A percentile compares a stretch with the other conserved stretches of the same genome.
These are phyloP conservation scores for Drosophila guanche DNA, from an alignment of 1,140 invertebrate genomes.

Conservation along the genomic window DNA sequence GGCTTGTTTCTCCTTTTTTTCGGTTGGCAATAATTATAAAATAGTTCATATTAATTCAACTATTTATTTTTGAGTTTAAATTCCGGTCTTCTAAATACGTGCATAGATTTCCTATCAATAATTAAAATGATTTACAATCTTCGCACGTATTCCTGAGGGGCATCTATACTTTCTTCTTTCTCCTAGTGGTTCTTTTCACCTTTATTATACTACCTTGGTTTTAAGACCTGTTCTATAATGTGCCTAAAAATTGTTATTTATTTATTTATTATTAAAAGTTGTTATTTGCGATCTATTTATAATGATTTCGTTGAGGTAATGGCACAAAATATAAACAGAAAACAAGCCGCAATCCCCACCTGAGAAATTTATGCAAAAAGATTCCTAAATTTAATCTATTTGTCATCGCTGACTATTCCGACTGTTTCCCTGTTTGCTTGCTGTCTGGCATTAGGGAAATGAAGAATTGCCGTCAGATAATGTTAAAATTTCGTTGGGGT, in stretches of 20 bases:
- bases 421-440: constrained; percentile 1
- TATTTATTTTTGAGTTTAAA: too few species aligned
- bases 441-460: constrained; percentile 4
- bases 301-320: constrained; percentile 16
- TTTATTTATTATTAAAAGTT: constrained; percentile 13
- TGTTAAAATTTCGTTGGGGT: not conserved
- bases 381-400: constrained; percentile 19
- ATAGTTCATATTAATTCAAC: constrained; percentile 49
- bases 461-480: constrained; percentile 18
- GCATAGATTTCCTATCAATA: not conserved
- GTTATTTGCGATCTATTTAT: constrained; percentile 23
- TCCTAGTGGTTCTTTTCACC: too few species aligned
- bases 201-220: too few species aligned
- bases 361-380: constrained; percentile 44
- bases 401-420: constrained; percentile 16
- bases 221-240: too few species aligned
- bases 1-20: constrained; percentile 24
- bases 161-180: too few species aligned
- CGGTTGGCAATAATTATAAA: constrained; percentile 51
- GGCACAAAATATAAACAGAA: constrained; percentile 28
- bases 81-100: not conserved
- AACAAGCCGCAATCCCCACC: constrained; percentile 31
- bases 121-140: not conserved
- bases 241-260: constrained; percentile 8
- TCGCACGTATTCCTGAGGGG: too few species aligned